Evolutionary conservation across 1,140 invertebrate species (phyloP), one percentile per base, ranked within the genome.

Genomic region (Pachypsylla venusta): DNA sequence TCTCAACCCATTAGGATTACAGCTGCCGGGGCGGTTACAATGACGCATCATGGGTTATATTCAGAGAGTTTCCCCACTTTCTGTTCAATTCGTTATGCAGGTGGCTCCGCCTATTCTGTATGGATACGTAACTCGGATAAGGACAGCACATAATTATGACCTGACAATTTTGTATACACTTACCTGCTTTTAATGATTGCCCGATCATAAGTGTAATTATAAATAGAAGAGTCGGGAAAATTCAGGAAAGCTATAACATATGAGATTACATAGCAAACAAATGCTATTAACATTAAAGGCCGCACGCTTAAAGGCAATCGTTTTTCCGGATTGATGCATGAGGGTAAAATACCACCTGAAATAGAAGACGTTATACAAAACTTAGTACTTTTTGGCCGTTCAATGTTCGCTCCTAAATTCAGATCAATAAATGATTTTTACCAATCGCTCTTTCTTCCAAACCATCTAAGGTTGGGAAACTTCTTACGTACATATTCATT

Each of bases 321-420:
- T 7, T 87, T 92, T 67, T 84, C 90, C 42, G 82, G 81, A 0
- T 90, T 91, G 5, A 97, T 73, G 13, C 94, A 84, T 26, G 90
- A 89, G 72, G 94, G 94, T 0, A 87, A 66, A 5, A 83, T 80
- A 25, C 91, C 91, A 59, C 89, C 84, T 83, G 68, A 27, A 69
- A 72, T 61, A 61, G 10, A 35, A 12, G 10, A 35, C 10, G 10
- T 35, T 48, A 48, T 48, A 3, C 16, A 48, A 48, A 48, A 48
- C 42, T n/a, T n/a, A n/a, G n/a, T n/a, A n/a, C n/a, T n/a, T n/a
- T n/a, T n/a, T n/a, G n/a, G n/a, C n/a, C n/a, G n/a, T n/a, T n/a
- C n/a, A n/a, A n/a, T n/a, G n/a, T n/a, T n/a, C n/a, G n/a, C n/a
- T n/a, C n/a, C n/a, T n/a, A n/a, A n/a, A n/a, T n/a, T n/a, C n/a